These are phyloP conservation scores for Pteronotus mesoamericanus DNA, from an alignment of 2,797 vertebrate genomes.

Conservation along the genomic window DNA sequence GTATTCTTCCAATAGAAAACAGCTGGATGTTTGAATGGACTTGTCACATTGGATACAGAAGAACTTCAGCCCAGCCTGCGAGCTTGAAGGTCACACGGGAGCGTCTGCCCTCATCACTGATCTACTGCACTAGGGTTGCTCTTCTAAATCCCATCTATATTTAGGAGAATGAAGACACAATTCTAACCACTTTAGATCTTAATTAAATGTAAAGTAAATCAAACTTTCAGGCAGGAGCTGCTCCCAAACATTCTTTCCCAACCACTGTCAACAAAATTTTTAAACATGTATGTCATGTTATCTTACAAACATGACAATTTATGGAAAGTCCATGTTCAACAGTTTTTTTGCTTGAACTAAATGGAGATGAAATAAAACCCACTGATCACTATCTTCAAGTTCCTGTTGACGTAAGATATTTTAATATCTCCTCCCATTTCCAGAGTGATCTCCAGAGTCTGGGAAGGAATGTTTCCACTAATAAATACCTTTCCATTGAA, in stretches of 20 bases:
- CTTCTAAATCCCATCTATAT: slow-evolving; percentile 45
- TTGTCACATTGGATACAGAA: background rate
- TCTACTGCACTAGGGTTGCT: slow-evolving; percentile 13
- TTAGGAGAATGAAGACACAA: slow-evolving; percentile 45
- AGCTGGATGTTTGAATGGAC: background rate
- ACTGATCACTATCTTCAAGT: background rate
- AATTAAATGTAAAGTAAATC: background rate
- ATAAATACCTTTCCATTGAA: slow-evolving; percentile 36
- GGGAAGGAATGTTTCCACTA: slow-evolving; percentile 48
- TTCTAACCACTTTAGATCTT: slow-evolving; percentile 34
- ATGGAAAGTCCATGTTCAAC: background rate
- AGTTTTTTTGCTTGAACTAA: background rate
- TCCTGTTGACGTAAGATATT: slow-evolving; percentile 34
- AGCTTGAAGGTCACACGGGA: slow-evolving; percentile 78
- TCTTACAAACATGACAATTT: slow-evolving; percentile 21
- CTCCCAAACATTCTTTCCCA: slow-evolving; percentile 46
- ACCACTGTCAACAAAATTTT: slow-evolving; percentile 14
- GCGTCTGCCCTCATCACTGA: slow-evolving; percentile 42
- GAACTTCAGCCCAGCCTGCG: slow-evolving; percentile 61
- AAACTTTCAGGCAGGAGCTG: slow-evolving; percentile 45
- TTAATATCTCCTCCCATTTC: slow-evolving; percentile 29
- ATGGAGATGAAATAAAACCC: slow-evolving; percentile 26
- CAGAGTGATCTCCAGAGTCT: slow-evolving; percentile 55
- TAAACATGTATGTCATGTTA: background rate
- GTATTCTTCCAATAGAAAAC: slow-evolving; percentile 32